A percentile compares a stretch with the other conserved stretches of the same genome.
phyloP scores from a whole-genome alignment of 2,113 vertebrate genomes.

The Trematomus loennbergii region DNA sequence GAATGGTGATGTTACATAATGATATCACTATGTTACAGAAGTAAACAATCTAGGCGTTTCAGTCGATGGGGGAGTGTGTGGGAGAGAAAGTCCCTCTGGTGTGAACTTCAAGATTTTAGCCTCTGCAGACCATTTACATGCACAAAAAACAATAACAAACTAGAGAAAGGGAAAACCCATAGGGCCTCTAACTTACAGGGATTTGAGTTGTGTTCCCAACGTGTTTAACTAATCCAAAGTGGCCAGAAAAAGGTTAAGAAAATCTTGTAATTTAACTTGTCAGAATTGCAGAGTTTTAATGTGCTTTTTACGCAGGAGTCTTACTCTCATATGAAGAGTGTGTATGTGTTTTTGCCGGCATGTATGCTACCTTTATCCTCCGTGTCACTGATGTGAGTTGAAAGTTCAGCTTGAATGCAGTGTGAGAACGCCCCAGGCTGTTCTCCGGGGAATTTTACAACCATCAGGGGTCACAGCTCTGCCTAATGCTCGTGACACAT shows the following conservation, averaged over 20 bases:
- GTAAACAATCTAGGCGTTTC: no score
- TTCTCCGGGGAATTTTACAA: slow-evolving; percentile 52
- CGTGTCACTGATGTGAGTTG: slow-evolving; percentile 36
- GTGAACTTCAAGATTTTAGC: no score
- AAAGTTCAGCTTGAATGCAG: slow-evolving; percentile 46
- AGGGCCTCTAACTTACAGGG: neutral
- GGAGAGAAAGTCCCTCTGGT: no score
- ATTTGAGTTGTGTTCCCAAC: neutral
- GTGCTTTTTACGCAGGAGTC: neutral
- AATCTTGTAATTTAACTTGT: no score
- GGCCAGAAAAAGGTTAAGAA: neutral
- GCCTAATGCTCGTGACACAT: slow-evolving; percentile 68
- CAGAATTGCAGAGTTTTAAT: no score
- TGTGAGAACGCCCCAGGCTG: slow-evolving; percentile 41
- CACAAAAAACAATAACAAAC: no score
- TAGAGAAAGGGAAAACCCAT: no score
- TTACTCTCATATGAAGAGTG: neutral
- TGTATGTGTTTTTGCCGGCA: neutral
- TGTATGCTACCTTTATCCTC: slow-evolving; percentile 20
- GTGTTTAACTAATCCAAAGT: neutral
- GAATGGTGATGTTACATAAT: no score
- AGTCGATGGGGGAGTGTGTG: no score
- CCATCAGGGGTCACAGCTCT: slow-evolving; percentile 59
- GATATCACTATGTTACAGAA: no score
- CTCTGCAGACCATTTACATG: no score